Evolutionary conservation across 2,797 vertebrate species (phyloP).

Genomic region (Mus spretus): DNA sequence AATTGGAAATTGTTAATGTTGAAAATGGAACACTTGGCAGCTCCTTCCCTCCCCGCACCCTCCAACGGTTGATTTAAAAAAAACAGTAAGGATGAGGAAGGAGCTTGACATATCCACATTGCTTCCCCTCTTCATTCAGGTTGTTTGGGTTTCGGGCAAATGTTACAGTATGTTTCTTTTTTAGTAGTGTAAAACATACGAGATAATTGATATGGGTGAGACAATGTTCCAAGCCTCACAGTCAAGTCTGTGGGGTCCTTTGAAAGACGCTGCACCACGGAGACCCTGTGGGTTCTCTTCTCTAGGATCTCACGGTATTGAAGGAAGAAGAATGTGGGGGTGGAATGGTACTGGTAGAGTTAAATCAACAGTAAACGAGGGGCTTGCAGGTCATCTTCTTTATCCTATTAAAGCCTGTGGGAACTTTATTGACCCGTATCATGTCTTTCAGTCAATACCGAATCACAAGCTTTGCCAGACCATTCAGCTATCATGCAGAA

Average conservation of each 20-base stretch:
- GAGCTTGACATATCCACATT: not conserved
- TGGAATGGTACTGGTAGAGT: not conserved
- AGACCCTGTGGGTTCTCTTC: not conserved
- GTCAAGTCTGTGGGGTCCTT: not conserved
- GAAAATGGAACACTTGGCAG: slow-evolving; percentile 62
- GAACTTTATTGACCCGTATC: not conserved
- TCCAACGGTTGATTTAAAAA: not conserved
- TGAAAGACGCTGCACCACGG: not conserved
- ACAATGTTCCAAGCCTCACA: not conserved
- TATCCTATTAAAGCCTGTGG: not conserved
- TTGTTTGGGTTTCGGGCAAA: slow-evolving; percentile 7
- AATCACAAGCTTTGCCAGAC: slow-evolving; percentile 23
- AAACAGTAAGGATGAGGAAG: not conserved
- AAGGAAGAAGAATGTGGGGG: not conserved
- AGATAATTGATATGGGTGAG: not conserved
- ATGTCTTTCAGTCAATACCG: not conserved
- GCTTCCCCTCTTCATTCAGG: slow-evolving; percentile 30
- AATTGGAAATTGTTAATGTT: slow-evolving; percentile 52
- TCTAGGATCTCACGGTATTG: not conserved
- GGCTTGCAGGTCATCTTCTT: not conserved
- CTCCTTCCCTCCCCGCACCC: not conserved
- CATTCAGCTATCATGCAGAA: not conserved
- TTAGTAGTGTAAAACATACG: not conserved
- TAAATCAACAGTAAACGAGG: not conserved
- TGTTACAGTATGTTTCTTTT: slow-evolving; percentile 16